Percentiles rank a stretch among this genome's conserved stretches.
Evolutionary conservation across 2,113 vertebrate genomes (phyloP).

Genomic region (Amblyopsis rosae): DNA sequence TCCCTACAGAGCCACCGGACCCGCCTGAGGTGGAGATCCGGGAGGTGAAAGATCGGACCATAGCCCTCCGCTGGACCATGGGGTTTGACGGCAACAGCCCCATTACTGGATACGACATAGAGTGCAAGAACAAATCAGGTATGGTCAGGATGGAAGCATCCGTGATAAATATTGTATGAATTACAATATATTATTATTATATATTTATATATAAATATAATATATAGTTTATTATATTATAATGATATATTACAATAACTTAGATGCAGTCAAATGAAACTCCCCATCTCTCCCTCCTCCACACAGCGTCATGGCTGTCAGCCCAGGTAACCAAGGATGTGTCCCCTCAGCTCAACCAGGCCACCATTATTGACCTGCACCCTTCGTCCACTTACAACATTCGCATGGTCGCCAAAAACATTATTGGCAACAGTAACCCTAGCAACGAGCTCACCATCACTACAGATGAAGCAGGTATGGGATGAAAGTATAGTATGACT

Average conservation of each 20-base stretch:
- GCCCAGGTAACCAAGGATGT: slow-evolving; percentile 99
- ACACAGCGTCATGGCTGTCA: slow-evolving; percentile 93
- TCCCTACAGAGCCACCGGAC: slow-evolving; percentile 87
- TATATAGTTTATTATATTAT: neutral
- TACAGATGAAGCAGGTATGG: slow-evolving; percentile 94
- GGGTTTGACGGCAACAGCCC: slow-evolving; percentile 98
- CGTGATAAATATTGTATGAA: neutral
- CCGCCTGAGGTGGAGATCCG: slow-evolving; percentile 96
- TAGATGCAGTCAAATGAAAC: neutral
- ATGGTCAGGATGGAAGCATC: slow-evolving; percentile 6
- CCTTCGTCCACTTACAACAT: slow-evolving; percentile 99
- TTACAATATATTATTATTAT: neutral
- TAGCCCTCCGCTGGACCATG: slow-evolving; percentile 98
- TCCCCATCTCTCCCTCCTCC: slow-evolving; percentile 31
- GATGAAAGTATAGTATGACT: neutral
- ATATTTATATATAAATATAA: neutral
- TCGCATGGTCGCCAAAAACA: slow-evolving; percentile 98
- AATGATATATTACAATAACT: neutral
- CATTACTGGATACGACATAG: slow-evolving; percentile 97
- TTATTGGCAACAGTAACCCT: slow-evolving; percentile 95
- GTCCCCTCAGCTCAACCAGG: slow-evolving; percentile 97
- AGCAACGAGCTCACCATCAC: slow-evolving; percentile 99
- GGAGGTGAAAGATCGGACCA: slow-evolving; percentile 93
- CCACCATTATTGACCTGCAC: slow-evolving; percentile 98
- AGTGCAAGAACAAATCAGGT: slow-evolving; percentile 99